Evolutionary conservation across 2,888 invertebrate genomes (phyloP).

Genomic region (Bembecia ichneumoniformis): DNA sequence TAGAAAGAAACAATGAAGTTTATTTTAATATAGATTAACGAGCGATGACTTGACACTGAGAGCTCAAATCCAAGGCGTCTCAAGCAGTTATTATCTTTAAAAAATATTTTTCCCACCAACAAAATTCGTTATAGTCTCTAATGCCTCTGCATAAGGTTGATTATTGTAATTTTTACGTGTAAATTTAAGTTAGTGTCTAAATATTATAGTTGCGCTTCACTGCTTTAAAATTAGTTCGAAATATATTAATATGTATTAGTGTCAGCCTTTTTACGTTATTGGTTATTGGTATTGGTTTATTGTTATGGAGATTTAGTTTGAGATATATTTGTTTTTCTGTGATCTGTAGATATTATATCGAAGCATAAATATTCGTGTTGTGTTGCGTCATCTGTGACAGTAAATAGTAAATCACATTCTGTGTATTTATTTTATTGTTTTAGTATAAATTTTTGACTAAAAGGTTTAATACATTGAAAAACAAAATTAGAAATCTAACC

Average conservation of each 20-base stretch:
- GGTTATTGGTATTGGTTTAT: constrained; percentile 54
- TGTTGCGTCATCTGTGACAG: neutral
- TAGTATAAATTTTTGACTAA: too few species aligned
- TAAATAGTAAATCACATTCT: neutral
- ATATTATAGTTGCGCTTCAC: constrained; percentile 34
- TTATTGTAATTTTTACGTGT: neutral
- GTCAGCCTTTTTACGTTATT: constrained; percentile 57
- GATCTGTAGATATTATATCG: constrained; percentile 14
- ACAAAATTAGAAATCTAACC: too few species aligned
- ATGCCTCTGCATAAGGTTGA: neutral
- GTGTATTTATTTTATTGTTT: neutral
- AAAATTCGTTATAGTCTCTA: neutral
- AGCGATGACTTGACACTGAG: constrained; percentile 64
- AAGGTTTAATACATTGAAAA: too few species aligned
- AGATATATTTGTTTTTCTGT: constrained; percentile 37
- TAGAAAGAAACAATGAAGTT: constrained; percentile 60
- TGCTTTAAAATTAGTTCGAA: constrained; percentile 55
- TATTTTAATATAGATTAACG: constrained; percentile 70
- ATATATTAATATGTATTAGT: constrained; percentile 63
- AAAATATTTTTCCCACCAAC: too few species aligned
- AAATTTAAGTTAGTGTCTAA: constrained; percentile 17
- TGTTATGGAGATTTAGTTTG: constrained; percentile 47
- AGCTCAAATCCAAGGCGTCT: constrained; percentile 30
- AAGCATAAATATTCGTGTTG: neutral
- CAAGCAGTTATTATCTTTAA: constrained; percentile 14